Base-by-base conservation (phyloP, 2,113 vertebrate species). In the Dicrurus megarhynchus region DNA sequence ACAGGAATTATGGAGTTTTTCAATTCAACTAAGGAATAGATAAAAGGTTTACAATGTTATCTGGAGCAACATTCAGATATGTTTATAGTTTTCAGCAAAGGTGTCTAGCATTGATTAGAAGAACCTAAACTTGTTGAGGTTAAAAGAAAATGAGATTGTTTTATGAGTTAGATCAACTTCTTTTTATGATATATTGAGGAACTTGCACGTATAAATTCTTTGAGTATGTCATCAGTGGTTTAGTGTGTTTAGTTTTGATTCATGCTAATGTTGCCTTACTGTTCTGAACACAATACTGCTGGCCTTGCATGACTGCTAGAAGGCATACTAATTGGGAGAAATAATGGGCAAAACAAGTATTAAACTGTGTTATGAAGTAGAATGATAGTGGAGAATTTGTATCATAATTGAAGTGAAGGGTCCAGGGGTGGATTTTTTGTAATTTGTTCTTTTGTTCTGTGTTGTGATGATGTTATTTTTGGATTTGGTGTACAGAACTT, bases 351-450 rank as follows among this genome's bases (percentile, higher is more conserved):
- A 74, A 55, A 28, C 15, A 74, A 16, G 23, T 33, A 46, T 28
- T 46, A 47, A 83, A 64, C 18, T 0, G 0, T 8, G 7, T 47
- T 47, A 39, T 23, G 41, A 64, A 64, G 23, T n/a, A 19, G 41
- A 28, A n/a, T 39, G 7, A 28, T 27, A 44, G 11, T 39, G 24
- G 28, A 47, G 23, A 55, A 56, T 64, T 74, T 47, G 23, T 28
- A 23, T 39, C 22, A 15, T 64, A 74, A 39, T 55, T 64, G 41
- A 33, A 39, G 22, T 55, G 41, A 64, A 64, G n/a, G 6, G 12
- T 55, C 18, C 18, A 47, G 19, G 7, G 7, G 6, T 46, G 37
- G 9, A 19, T 33, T 55, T 63, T 63, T 55, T 22, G 4, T 39
- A 46, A 39, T 73, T 46, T 73, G 2, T 46, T 5, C 4, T 39